Conservation (phyloP, 2,888 invertebrate species). For the Ectobius pallidus region DNA sequence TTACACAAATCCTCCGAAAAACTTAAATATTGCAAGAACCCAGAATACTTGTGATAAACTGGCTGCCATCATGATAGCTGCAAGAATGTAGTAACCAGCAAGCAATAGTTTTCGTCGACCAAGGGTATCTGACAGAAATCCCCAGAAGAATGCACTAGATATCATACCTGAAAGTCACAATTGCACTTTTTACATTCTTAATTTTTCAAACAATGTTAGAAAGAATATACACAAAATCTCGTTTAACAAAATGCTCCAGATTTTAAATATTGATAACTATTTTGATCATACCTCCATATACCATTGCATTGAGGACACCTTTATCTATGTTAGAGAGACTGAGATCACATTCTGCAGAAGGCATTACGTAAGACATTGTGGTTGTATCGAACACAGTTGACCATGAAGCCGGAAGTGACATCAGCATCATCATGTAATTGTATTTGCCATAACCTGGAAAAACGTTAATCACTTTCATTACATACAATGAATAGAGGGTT, state of each 20-base stretch:
- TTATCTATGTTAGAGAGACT: conserved; percentile 69
- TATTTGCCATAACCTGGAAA: conserved; percentile 68
- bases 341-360: conserved; percentile 77
- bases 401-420: conserved; percentile 56
- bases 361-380: conserved; percentile 74
- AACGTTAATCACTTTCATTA: background rate
- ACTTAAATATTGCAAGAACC: conserved; percentile 72
- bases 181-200: too few relatives aligned
- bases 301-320: conserved; percentile 72
- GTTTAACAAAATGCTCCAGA: too few relatives aligned
- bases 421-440: conserved; percentile 65
- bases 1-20: conserved; percentile 76
- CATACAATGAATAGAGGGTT: too few relatives aligned
- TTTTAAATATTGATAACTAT: too few relatives aligned
- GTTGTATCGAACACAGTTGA: conserved; percentile 74
- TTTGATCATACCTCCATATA: conserved; percentile 78
- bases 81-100: conserved; percentile 68
- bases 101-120: conserved; percentile 72
- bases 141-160: conserved; percentile 76
- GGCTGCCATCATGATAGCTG: conserved; percentile 66
- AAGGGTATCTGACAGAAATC: conserved; percentile 75
- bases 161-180: conserved; percentile 68
- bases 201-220: too few relatives aligned
- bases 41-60: conserved; percentile 70
- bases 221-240: too few relatives aligned